Percentiles rank a stretch among this genome's conserved stretches.
These are phyloP conservation scores for Ommatoiulus sabulosus DNA, from an alignment of 2,888 invertebrate species.

Conservation along the genomic window DNA sequence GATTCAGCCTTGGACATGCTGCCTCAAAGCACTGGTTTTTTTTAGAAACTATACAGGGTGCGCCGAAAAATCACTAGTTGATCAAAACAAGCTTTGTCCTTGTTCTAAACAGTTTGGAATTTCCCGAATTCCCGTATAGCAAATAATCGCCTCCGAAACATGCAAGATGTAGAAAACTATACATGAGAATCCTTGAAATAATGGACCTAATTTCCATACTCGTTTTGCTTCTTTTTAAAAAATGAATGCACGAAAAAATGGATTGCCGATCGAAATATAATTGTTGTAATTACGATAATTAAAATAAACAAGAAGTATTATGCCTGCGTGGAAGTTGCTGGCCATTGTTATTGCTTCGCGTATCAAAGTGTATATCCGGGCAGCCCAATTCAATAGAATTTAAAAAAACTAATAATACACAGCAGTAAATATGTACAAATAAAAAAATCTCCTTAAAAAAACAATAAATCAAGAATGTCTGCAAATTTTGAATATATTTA, in stretches of 20 bases:
- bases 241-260: not conserved
- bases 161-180: not conserved
- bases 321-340: not conserved
- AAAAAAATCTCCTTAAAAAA: not conserved
- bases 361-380: not conserved
- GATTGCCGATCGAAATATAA: not conserved
- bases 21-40: no score
- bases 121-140: not conserved
- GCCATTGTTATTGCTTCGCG: not conserved
- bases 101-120: not conserved
- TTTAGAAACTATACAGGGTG: not conserved
- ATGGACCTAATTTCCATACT: not conserved
- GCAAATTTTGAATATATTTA: not conserved
- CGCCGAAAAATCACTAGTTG: not conserved
- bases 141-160: not conserved
- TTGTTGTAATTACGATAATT: not conserved
- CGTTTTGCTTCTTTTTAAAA: not conserved
- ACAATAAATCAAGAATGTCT: slow-evolving; percentile 2
- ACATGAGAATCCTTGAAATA: not conserved
- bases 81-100: not conserved
- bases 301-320: not conserved
- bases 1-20: no score
- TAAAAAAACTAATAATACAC: not conserved
- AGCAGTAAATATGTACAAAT: not conserved
- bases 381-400: not conserved